These are phyloP conservation scores for Dicrostonyx torquatus DNA, from an alignment of 2,797 vertebrate genomes.

Conservation along the genomic window DNA sequence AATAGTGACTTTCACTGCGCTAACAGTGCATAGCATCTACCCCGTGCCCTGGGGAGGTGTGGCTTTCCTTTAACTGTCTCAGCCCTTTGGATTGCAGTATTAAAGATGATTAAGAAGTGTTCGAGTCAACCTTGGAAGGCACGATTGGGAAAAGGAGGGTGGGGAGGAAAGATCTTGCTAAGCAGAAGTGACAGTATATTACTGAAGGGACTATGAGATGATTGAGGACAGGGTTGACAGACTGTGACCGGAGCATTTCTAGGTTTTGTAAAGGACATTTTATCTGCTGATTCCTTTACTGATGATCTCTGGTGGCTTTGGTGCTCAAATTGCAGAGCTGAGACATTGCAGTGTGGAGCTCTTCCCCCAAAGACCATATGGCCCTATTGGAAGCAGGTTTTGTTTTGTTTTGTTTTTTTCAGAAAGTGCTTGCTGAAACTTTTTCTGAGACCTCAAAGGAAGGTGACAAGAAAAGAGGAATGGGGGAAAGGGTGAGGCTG, in stretches of 20 bases:
- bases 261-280: constrained; percentile 39
- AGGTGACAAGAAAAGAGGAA: constrained; percentile 31
- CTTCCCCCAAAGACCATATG: not conserved
- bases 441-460: constrained; percentile 11
- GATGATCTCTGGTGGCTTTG: constrained; percentile 25
- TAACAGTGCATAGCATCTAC: not conserved
- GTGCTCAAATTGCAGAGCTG: not conserved
- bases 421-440: not conserved
- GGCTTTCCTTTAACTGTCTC: not conserved
- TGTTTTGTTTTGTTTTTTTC: no score
- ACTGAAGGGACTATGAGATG: not conserved
- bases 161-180: not conserved
- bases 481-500: not conserved
- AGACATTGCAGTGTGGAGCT: not conserved
- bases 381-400: not conserved
- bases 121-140: not conserved
- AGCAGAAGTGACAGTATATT: not conserved
- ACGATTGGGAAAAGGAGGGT: not conserved
- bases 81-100: constrained; percentile 27
- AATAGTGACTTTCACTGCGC: not conserved
- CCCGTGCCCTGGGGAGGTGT: not conserved
- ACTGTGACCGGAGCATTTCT: not conserved
- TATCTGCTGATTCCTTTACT: not conserved
- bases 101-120: not conserved
- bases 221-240: not conserved